These are phyloP conservation scores for Cheirogaleus medius DNA, from an alignment of 2,113 vertebrate genomes.

Conservation along the genomic window DNA sequence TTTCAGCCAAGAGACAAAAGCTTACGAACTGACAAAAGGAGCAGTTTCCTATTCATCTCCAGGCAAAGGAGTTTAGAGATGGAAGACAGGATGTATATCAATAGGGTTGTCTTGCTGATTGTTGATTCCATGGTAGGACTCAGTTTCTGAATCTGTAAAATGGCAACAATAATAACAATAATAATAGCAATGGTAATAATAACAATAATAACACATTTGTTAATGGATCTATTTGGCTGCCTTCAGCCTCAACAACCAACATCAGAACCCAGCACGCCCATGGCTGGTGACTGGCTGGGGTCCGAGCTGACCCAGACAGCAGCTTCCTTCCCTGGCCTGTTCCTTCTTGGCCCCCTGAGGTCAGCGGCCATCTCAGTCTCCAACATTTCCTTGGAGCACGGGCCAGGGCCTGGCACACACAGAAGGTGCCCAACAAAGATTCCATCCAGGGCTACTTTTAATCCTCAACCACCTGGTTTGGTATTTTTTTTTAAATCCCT, in stretches of 20 bases:
- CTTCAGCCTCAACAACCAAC: background rate
- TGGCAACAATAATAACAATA: background rate
- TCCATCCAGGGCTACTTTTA: background rate
- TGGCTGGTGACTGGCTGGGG: rapidly evolving
- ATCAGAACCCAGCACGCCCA: background rate
- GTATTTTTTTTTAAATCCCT: background rate
- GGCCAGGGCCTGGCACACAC: background rate
- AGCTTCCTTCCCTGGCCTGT: background rate
- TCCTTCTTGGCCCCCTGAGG: background rate
- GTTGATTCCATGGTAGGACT: background rate
- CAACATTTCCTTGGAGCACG: background rate
- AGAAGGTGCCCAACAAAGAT: background rate
- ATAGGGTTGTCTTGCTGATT: background rate
- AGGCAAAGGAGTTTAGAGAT: background rate
- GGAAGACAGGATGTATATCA: background rate
- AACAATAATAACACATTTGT: background rate
- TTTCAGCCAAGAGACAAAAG: background rate
- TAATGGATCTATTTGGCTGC: background rate
- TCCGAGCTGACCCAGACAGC: background rate
- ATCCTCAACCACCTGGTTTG: background rate
- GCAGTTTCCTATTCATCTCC: background rate
- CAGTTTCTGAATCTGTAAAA: background rate
- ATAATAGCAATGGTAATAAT: too few relatives aligned
- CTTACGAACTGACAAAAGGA: background rate
- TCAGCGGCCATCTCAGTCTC: background rate